These are phyloP conservation scores for Agrotis puta DNA, from an alignment of 2,888 invertebrate species.

Conservation along the genomic window DNA sequence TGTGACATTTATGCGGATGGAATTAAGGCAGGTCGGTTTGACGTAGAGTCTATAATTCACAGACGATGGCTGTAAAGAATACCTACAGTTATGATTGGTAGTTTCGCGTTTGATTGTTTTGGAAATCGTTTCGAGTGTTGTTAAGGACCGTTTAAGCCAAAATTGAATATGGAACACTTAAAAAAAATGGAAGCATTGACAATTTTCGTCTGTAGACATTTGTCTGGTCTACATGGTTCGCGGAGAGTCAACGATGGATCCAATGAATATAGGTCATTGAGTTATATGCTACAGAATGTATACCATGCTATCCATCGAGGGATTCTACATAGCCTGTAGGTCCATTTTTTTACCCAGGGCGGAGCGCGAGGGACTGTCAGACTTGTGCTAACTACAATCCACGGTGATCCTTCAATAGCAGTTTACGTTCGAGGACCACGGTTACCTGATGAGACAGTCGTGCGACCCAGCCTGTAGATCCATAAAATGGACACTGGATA, in stretches of 20 bases:
- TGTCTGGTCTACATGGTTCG: not conserved
- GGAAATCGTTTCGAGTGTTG: not conserved
- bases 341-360: too few relatives aligned
- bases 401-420: too few relatives aligned
- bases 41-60: slow-evolving; percentile 29
- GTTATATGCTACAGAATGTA: not conserved
- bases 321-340: not conserved
- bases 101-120: slow-evolving; percentile 11
- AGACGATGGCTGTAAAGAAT: slow-evolving; percentile 37
- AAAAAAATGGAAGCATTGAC: not conserved
- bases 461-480: too few relatives aligned
- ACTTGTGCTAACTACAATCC: too few relatives aligned
- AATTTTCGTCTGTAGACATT: not conserved
- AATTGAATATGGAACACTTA: not conserved
- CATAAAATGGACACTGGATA: too few relatives aligned
- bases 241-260: not conserved
- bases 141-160: not conserved
- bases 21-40: slow-evolving; percentile 64
- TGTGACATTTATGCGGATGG: slow-evolving; percentile 68
- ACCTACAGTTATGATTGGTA: slow-evolving; percentile 22
- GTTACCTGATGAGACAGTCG: too few relatives aligned
- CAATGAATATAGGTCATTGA: slow-evolving; percentile 7
- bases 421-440: too few relatives aligned
- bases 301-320: too few relatives aligned
- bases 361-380: too few relatives aligned